phyloP scores from a whole-genome alignment of 2,113 vertebrate species.

The Nanorana parkeri region DNA sequence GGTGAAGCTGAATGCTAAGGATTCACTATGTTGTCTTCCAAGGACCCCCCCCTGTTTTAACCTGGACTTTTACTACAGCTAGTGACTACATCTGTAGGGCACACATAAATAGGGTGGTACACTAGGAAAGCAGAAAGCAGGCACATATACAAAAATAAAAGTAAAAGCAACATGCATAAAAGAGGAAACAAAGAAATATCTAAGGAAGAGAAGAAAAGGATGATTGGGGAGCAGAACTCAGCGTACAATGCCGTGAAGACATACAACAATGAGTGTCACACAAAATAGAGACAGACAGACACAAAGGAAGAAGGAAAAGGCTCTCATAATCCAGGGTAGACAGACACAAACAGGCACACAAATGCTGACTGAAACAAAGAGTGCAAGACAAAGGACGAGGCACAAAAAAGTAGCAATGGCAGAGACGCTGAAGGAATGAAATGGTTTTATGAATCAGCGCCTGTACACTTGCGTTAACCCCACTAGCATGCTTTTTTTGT shows the following conservation, averaged over 20 bases:
- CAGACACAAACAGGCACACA: slow-evolving; percentile 38
- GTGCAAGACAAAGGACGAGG: slow-evolving; percentile 29
- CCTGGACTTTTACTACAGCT: no score
- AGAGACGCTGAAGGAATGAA: slow-evolving; percentile 41
- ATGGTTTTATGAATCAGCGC: slow-evolving; percentile 44
- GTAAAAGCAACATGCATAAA: not conserved
- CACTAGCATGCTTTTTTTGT: slow-evolving; percentile 17
- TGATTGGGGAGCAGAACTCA: not conserved
- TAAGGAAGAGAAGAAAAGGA: not conserved
- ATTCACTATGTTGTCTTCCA: no score
- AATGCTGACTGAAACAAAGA: slow-evolving; percentile 33
- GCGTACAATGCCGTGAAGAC: not conserved
- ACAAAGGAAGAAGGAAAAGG: slow-evolving; percentile 8
- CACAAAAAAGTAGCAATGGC: slow-evolving; percentile 13
- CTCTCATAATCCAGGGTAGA: slow-evolving; percentile 18
- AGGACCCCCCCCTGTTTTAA: no score
- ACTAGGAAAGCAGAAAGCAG: not conserved
- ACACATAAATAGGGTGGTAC: no score
- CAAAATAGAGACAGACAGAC: slow-evolving; percentile 27
- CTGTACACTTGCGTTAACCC: slow-evolving; percentile 36
- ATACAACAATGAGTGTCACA: slow-evolving; percentile 35
- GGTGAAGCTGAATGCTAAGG: no score
- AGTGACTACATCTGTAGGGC: no score
- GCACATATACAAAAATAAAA: not conserved
- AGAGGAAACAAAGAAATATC: not conserved